Conservation (phyloP, 2,888 invertebrate species). For the Melanotus villosus region DNA sequence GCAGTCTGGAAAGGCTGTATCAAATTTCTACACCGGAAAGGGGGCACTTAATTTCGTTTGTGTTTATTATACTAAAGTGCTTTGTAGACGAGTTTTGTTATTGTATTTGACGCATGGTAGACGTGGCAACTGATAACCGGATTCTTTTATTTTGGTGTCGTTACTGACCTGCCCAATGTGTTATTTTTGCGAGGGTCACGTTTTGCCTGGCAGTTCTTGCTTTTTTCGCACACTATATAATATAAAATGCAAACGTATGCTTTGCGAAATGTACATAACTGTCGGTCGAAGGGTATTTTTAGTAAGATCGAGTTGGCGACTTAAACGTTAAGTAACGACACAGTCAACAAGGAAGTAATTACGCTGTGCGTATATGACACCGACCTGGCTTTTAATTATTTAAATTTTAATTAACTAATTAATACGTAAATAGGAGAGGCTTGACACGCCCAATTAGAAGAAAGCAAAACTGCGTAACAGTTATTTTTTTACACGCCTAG, state of each 20-base stretch:
- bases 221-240: not conserved
- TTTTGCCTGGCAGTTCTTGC: not conserved
- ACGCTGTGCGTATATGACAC: conserved; percentile 4
- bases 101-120: conserved; percentile 30
- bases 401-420: conserved; percentile 18
- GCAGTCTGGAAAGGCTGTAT: conserved; percentile 12
- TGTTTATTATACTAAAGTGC: conserved; percentile 24
- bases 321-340: not conserved
- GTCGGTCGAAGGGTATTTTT: not conserved
- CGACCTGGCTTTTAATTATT: conserved; percentile 11
- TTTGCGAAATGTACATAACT: not conserved
- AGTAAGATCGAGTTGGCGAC: not conserved
- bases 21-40: conserved; percentile 35
- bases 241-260: conserved; percentile 1
- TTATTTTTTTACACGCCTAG: not conserved
- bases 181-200: conserved; percentile 54
- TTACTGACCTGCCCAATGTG: conserved; percentile 55
- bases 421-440: conserved; percentile 16
- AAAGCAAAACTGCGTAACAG: conserved; percentile 5
- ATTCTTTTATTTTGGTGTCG: conserved; percentile 49
- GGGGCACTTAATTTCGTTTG: conserved; percentile 33
- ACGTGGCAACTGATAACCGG: conserved; percentile 41
- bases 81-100: conserved; percentile 33
- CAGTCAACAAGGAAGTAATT: conserved; percentile 8
- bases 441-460: conserved; percentile 1